Evolutionary conservation across 2,113 vertebrate species (phyloP).

Genomic region (Phaethornis superciliosus): DNA sequence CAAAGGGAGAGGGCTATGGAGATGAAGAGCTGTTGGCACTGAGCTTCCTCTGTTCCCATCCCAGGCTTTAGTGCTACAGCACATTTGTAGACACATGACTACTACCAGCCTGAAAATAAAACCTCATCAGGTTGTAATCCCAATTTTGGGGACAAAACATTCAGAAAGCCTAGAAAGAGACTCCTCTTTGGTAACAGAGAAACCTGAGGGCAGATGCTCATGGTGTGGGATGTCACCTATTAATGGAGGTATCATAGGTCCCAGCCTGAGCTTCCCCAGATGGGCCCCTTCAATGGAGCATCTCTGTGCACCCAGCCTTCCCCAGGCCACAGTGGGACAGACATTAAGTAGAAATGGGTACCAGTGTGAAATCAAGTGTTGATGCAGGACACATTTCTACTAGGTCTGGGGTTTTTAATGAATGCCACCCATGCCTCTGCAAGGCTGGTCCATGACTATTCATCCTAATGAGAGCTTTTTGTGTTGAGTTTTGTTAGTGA

Average conservation of each 20-base stretch:
- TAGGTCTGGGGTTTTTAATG: not conserved
- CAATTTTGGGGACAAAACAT: not conserved
- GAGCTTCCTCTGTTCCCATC: not conserved
- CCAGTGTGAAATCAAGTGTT: not conserved
- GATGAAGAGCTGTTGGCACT: not conserved
- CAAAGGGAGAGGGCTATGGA: not conserved
- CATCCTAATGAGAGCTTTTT: not conserved
- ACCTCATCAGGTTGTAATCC: not conserved
- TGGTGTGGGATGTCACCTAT: rapidly evolving
- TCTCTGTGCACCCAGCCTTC: not conserved
- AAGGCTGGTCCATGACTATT: not conserved
- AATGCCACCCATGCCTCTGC: not conserved
- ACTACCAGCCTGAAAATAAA: not conserved
- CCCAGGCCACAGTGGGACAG: not conserved
- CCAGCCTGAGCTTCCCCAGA: not conserved
- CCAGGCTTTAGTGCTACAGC: not conserved
- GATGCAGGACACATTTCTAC: not conserved
- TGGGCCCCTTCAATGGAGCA: rapidly evolving
- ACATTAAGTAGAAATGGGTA: not conserved
- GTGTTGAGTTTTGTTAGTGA: not conserved
- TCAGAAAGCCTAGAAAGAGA: not conserved
- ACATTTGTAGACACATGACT: not conserved
- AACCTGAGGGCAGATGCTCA: not conserved
- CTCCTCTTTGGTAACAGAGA: not conserved
- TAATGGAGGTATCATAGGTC: not conserved